A percentile compares a stretch with the other conserved stretches of the same genome.
These are phyloP conservation scores for Hypomecis punctinalis DNA, from an alignment of 2,888 invertebrate species.

Conservation along the genomic window DNA sequence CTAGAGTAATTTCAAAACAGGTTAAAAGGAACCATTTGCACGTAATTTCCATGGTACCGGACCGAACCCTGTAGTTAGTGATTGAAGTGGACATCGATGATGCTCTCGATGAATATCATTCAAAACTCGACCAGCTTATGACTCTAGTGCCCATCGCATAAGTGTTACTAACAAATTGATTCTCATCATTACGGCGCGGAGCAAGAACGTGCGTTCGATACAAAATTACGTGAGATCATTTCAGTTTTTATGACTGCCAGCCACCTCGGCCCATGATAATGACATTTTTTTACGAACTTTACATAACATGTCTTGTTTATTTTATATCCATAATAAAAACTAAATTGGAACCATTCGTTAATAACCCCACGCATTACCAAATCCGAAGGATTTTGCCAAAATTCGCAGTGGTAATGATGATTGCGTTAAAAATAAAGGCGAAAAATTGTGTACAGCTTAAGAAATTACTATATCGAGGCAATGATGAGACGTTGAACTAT, in stretches of 20 bases:
- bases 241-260: constrained; percentile 29
- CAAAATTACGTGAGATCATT: constrained; percentile 32
- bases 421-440: constrained; percentile 21
- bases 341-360: constrained; percentile 17
- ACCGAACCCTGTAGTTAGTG: neutral
- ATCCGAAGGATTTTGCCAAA: constrained; percentile 23
- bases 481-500: constrained; percentile 57
- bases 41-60: neutral
- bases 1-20: neutral
- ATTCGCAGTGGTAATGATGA: constrained; percentile 28
- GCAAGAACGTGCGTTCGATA: constrained; percentile 26
- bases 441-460: constrained; percentile 18
- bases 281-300: constrained; percentile 9
- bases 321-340: constrained; percentile 13
- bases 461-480: constrained; percentile 38
- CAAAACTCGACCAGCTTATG: constrained; percentile 11
- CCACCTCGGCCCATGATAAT: constrained; percentile 8
- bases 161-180: constrained; percentile 32
- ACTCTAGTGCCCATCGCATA: constrained; percentile 14
- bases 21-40: neutral
- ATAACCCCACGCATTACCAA: constrained; percentile 22
- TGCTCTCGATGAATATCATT: constrained; percentile 15
- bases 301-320: constrained; percentile 14
- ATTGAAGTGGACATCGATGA: neutral
- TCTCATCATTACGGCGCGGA: constrained; percentile 26